A percentile compares a stretch with the other conserved stretches of the same genome.
Conservation (phyloP, 2,888 invertebrate species). For the Hemithea aestivaria region DNA sequence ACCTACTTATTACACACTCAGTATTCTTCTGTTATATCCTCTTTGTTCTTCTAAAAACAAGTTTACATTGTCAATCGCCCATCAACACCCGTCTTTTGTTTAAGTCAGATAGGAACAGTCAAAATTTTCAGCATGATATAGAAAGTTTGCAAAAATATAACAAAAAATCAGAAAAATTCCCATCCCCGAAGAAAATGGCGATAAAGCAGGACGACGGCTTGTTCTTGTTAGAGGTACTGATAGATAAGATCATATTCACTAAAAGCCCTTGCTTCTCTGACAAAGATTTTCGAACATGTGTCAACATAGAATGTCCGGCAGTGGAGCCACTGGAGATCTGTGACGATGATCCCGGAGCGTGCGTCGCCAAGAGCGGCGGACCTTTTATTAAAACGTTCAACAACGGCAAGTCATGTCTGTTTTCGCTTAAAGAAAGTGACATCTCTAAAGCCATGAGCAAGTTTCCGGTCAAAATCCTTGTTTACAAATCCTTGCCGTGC, state of each 20-base stretch:
- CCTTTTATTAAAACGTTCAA: constrained; percentile 73
- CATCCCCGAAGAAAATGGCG: constrained; percentile 57
- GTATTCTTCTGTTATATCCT: too few relatives aligned
- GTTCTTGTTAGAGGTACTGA: constrained; percentile 82
- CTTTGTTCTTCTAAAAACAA: too few relatives aligned
- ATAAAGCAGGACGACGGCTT: constrained; percentile 74
- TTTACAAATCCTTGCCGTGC: constrained; percentile 80
- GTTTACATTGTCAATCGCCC: too few relatives aligned
- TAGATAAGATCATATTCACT: constrained; percentile 70
- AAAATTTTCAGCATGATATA: constrained; percentile 22
- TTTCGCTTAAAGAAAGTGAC: constrained; percentile 78
- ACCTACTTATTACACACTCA: too few relatives aligned
- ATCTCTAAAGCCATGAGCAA: constrained; percentile 71
- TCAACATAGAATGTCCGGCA: constrained; percentile 79
- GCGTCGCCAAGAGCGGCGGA: constrained; percentile 54
- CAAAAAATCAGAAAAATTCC: constrained; percentile 43
- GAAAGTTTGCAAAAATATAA: constrained; percentile 16
- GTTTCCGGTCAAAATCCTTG: constrained; percentile 78
- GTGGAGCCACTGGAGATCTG: constrained; percentile 80
- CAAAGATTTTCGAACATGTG: constrained; percentile 77
- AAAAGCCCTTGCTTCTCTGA: constrained; percentile 68
- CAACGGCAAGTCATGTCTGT: constrained; percentile 84
- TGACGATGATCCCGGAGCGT: constrained; percentile 76
- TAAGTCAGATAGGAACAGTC: constrained; percentile 11
- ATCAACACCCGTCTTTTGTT: constrained; percentile 16